Percentiles rank a stretch among this genome's conserved stretches.
These are phyloP conservation scores for Chrysolophus pictus DNA, from an alignment of 2,797 vertebrate genomes.

Conservation along the genomic window DNA sequence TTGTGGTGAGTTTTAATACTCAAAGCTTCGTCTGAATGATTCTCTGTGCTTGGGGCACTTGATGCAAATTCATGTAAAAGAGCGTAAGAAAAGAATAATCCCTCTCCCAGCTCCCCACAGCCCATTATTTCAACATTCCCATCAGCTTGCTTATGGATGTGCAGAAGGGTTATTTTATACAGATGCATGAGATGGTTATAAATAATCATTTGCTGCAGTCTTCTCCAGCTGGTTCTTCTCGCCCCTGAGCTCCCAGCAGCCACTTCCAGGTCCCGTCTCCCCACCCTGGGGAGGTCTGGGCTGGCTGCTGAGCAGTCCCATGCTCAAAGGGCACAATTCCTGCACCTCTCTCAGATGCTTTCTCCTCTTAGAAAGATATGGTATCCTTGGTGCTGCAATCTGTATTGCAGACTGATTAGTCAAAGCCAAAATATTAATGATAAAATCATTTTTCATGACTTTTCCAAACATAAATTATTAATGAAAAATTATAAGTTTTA, in stretches of 20 bases:
- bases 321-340: background rate
- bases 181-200: background rate
- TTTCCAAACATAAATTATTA: background rate
- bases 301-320: background rate
- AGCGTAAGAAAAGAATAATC: background rate
- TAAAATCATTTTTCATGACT: background rate
- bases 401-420: background rate
- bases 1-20: conserved; percentile 18
- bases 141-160: background rate
- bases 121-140: background rate
- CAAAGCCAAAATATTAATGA: background rate
- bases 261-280: background rate
- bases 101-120: background rate
- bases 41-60: conserved; percentile 27
- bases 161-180: background rate
- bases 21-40: conserved; percentile 25
- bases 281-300: background rate
- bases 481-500: background rate
- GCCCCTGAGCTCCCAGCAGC: background rate
- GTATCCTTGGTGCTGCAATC: background rate
- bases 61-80: conserved; percentile 55
- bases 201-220: background rate
- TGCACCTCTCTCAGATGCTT: background rate
- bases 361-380: background rate
- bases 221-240: background rate